Percentiles rank a stretch among this genome's conserved stretches.
Conservation (phyloP, 2,113 vertebrate species). For the Rhinopomastus cyanomelas region DNA sequence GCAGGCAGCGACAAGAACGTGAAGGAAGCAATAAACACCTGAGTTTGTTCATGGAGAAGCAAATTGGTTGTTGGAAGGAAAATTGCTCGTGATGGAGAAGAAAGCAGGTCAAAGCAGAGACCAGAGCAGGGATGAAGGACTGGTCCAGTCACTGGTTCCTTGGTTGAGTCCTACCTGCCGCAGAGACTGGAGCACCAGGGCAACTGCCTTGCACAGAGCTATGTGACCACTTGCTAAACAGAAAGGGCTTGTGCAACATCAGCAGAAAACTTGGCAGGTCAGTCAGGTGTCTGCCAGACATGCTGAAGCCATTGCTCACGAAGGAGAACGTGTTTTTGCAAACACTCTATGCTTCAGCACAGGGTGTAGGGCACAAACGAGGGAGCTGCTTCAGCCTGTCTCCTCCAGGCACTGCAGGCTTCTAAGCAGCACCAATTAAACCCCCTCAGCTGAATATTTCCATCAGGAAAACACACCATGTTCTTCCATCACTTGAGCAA, state of each 20-base stretch:
- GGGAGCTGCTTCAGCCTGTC: background rate
- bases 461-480: too few relatives aligned
- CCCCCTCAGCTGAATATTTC: too few relatives aligned
- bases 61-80: background rate
- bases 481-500: background rate
- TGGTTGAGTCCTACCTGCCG: conserved; percentile 42
- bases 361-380: background rate
- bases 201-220: background rate
- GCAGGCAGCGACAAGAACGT: background rate
- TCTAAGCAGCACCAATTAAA: background rate
- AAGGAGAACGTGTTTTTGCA: background rate
- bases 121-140: background rate
- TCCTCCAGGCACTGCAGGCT: background rate
- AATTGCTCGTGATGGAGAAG: background rate
- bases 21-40: background rate
- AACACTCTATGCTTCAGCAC: background rate
- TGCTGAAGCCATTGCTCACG: background rate
- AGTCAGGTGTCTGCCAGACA: background rate
- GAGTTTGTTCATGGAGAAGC: background rate
- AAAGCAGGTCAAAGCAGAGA: background rate
- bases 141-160: background rate
- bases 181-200: background rate
- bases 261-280: background rate
- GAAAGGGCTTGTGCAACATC: background rate
- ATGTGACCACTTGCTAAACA: conserved; percentile 19